These are phyloP conservation scores for Argyrosomus japonicus DNA, from an alignment of 2,113 vertebrate genomes.

Conservation along the genomic window DNA sequence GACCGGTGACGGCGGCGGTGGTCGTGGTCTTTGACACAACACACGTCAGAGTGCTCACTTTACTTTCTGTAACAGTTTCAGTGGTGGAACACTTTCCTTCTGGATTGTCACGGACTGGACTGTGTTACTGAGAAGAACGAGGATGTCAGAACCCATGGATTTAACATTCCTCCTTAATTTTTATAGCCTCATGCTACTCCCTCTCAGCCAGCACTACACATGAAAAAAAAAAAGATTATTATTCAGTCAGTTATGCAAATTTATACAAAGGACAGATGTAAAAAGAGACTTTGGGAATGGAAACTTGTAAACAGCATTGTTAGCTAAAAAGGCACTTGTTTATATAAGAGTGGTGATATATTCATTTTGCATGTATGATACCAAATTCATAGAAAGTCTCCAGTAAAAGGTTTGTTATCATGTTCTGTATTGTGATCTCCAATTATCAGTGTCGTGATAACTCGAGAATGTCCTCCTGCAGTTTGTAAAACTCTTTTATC, in stretches of 20 bases:
- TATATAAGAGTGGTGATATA: constrained; percentile 6
- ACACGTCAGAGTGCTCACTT: neutral
- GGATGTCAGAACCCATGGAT: constrained; percentile 33
- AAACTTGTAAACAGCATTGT: constrained; percentile 15
- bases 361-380: constrained; percentile 47
- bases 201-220: constrained; percentile 38
- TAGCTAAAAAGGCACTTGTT: constrained; percentile 2
- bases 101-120: neutral
- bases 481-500: constrained; percentile 9
- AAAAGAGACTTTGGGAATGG: constrained; percentile 15
- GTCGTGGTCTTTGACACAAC: neutral
- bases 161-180: constrained; percentile 24
- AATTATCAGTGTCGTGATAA: constrained; percentile 35
- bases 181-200: constrained; percentile 20
- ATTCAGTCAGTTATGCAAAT: constrained; percentile 58
- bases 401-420: constrained; percentile 26
- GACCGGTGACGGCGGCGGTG: neutral
- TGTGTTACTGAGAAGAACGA: constrained; percentile 5
- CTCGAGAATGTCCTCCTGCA: constrained; percentile 24
- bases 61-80: neutral
- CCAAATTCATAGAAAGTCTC: constrained; percentile 20
- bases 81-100: neutral
- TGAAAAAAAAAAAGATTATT: neutral
- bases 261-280: constrained; percentile 29
- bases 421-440: constrained; percentile 18